Base-by-base conservation (phyloP, 2,113 vertebrate genomes). In the Hydrolagus affinis region DNA sequence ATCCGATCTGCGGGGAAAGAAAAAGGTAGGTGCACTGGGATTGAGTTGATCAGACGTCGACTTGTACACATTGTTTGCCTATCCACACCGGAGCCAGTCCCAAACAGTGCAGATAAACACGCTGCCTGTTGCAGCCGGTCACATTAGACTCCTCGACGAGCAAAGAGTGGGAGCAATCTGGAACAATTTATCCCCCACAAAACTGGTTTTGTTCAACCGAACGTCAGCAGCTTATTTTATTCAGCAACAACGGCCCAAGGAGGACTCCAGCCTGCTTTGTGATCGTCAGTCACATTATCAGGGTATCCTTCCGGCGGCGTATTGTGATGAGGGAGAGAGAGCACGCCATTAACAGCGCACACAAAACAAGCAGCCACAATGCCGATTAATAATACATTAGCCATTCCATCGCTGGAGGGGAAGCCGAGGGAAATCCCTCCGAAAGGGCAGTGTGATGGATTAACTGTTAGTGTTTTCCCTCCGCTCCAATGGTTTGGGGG, bases 341-440 rank as follows among this genome's bases (percentile, higher is more conserved):
- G 17, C 30, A 59, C 15, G 78, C 78, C 62, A 66, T 32, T 83
- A 66, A 66, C 60, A 28, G 60, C 12, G 30, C 21, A 83, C 78
- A 83, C n/a, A n/a, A n/a, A n/a, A n/a, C n/a, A 19, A 28, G 62
- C 78, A 83, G 78, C 28, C 66, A 83, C 78, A 83, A 68, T 25
- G 59, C 78, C 66, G 78, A 66, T 83, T 83, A 83, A 83, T 83
- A 64, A 83, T 66, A 83, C 78, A 83, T 83, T 83, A 66, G 62
- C 60, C 66, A 25, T 83, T 83, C 78, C 32, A 66, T 83, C 0
- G 78, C 78, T 83, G 15, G 78, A 83, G 62, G 78, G 78, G 62
- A 66, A 83, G 78, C 78, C 78, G 66, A 30, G 78, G 78, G 78
- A 83, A 83, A 83, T 83, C 60, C 78, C 28, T 83, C n/a, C 15